phyloP scores from a whole-genome alignment of 2,888 invertebrate species.

The Cataglyphis altisquamis region DNA sequence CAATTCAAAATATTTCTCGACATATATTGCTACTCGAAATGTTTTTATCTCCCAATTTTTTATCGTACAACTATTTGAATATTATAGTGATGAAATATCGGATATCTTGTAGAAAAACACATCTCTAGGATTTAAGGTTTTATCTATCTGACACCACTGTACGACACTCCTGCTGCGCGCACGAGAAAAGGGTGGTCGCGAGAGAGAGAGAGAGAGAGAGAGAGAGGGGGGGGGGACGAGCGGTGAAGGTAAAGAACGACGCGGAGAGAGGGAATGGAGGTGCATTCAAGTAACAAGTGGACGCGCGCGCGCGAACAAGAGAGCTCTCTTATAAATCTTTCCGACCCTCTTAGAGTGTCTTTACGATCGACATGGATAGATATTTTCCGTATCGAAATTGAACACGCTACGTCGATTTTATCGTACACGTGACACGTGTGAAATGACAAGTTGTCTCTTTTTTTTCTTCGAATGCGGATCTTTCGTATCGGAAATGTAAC shows the following conservation, averaged over 20 bases:
- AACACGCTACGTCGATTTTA: neutral
- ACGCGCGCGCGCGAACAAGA: neutral
- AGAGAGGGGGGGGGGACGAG: neutral
- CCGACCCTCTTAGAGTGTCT: neutral
- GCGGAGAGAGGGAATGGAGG: slow-evolving; percentile 10
- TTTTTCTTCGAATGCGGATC: neutral
- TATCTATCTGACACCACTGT: neutral
- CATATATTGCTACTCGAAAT: too few relatives aligned
- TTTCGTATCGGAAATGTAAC: neutral
- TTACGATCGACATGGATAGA: neutral
- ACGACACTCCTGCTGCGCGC: neutral
- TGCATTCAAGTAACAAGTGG: slow-evolving; percentile 21
- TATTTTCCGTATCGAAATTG: neutral
- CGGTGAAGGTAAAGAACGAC: slow-evolving; percentile 17
- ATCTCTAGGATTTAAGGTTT: neutral
- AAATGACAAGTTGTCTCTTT: neutral
- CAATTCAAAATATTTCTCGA: too few relatives aligned
- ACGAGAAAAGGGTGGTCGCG: neutral
- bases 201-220: slow-evolving; percentile 11
- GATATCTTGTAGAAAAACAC: neutral
- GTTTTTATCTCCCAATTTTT: too few relatives aligned
- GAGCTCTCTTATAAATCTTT: slow-evolving; percentile 15
- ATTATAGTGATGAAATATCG: too few relatives aligned
- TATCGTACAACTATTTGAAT: too few relatives aligned
- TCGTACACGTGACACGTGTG: neutral